Evolutionary conservation across 2,113 vertebrate genomes (phyloP), one percentile per base, ranked within the genome.

Genomic region (Thalassoma bifasciatum): DNA sequence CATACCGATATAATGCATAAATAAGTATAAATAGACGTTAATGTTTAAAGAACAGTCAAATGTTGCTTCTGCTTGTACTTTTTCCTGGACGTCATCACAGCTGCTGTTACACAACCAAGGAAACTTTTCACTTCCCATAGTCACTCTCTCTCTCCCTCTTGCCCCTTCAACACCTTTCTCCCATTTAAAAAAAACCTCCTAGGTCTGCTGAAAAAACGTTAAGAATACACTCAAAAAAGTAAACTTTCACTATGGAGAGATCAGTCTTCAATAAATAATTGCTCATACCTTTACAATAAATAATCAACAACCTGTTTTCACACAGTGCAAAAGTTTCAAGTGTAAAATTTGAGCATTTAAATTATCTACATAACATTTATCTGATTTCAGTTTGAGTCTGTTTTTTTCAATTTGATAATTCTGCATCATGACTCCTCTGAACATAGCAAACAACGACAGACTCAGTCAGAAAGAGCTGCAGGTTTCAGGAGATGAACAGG

Each of bases 231-330:
- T 40, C 38, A 40, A 3, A 40, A 40, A 10, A 40, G 12, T 40
- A 40, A 40, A 40, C 12, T 40, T 11, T 40, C 10, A 10, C 38
- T 9, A 40, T 9, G 8, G 38, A 44, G 19, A 58, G n/a, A 58
- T 37, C 24, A n/a, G 22, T 42, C 1, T 24, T n/a, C 0, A 58
- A 64, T 34, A 66, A 61, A 69, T 26, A 66, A 1, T 14, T 38
- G 2, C 54, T 0, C 51, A 69, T 62, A 76, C 30, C 30, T 30
- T 30, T 0, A 72, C 51, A 70, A 57, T 62, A 65, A 61, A 50
- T 22, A 23, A 17, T 30, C 30, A 30, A 57, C 3, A 24, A 40
- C n/a, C 44, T 17, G 14, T 46, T 49, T 49, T 10, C 46, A 49
- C 2, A 8, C 4, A 7, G 8, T 40, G 38, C 2, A 40, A 40